Conservation (phyloP, 2,113 vertebrate species). For the Macrotis lagotis region DNA sequence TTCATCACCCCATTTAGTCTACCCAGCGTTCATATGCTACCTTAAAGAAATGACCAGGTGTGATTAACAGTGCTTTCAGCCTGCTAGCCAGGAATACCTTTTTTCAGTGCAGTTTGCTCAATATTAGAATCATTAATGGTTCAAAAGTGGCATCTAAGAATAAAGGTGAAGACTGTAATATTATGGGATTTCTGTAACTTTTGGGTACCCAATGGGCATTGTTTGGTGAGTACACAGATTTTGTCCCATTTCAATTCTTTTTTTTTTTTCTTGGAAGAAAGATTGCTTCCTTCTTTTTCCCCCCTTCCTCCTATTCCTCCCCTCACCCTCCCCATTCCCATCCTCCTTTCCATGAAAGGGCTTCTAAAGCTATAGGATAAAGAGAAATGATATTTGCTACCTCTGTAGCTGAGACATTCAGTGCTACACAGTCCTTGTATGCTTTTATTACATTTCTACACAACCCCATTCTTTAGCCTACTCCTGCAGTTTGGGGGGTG, state of each 20-base stretch:
- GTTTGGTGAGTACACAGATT: neutral
- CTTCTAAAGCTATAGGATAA: constrained; percentile 12
- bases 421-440: neutral
- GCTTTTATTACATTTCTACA: constrained; percentile 23
- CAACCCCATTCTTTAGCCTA: constrained; percentile 10
- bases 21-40: neutral
- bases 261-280: neutral
- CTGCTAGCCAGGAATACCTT: neutral
- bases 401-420: neutral
- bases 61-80: constrained; percentile 1
- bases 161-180: neutral
- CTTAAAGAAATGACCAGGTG: neutral
- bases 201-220: neutral
- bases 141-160: neutral
- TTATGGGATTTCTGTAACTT: neutral
- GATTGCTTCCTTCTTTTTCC: neutral
- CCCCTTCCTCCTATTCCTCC: neutral
- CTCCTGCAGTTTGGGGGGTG: neutral
- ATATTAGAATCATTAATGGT: neutral
- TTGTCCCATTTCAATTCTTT: neutral
- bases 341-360: neutral
- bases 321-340: neutral
- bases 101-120: neutral
- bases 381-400: neutral
- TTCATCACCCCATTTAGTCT: constrained; percentile 3